These are phyloP conservation scores for Heterodera filipjevi DNA, from an alignment of 2,888 invertebrate species.

Conservation along the genomic window DNA sequence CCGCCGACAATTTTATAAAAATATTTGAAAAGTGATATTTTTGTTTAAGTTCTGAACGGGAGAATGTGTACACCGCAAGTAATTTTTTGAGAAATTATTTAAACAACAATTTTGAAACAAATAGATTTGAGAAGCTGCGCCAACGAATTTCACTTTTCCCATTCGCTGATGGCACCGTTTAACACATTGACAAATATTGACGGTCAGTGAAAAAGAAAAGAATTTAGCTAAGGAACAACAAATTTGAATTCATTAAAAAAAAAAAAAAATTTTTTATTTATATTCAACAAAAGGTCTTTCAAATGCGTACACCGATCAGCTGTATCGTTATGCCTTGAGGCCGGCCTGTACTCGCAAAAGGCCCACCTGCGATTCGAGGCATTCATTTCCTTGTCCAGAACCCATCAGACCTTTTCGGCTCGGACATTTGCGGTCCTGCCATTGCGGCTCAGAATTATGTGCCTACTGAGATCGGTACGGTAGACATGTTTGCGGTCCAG, in stretches of 20 bases:
- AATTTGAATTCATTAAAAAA: too few species aligned
- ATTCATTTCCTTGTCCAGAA: background rate
- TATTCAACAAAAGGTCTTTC: conserved; percentile 54
- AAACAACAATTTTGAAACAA: background rate
- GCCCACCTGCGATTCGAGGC: conserved; percentile 59
- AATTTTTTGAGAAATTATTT: background rate
- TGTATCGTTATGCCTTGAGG: conserved; percentile 63
- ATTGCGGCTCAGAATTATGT: background rate
- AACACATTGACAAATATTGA: conserved; percentile 56
- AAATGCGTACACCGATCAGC: conserved; percentile 62
- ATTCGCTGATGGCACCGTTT: conserved; percentile 63
- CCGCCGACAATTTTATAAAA: conserved; percentile 35
- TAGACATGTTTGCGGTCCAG: too few species aligned
- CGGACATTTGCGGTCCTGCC: too few species aligned
- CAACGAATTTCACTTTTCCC: conserved; percentile 62
- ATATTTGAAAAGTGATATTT: background rate
- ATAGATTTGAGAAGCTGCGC: conserved; percentile 56
- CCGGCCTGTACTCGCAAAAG: conserved; percentile 55
- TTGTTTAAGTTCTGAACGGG: background rate
- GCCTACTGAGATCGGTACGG: too few species aligned
- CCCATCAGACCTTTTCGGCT: too few species aligned
- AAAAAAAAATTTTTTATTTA: too few species aligned
- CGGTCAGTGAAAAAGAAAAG: conserved; percentile 38
- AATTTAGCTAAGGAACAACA: background rate
- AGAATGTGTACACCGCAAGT: background rate